phyloP scores from a whole-genome alignment of 2,113 vertebrate genomes.

The Gopherus flavomarginatus region DNA sequence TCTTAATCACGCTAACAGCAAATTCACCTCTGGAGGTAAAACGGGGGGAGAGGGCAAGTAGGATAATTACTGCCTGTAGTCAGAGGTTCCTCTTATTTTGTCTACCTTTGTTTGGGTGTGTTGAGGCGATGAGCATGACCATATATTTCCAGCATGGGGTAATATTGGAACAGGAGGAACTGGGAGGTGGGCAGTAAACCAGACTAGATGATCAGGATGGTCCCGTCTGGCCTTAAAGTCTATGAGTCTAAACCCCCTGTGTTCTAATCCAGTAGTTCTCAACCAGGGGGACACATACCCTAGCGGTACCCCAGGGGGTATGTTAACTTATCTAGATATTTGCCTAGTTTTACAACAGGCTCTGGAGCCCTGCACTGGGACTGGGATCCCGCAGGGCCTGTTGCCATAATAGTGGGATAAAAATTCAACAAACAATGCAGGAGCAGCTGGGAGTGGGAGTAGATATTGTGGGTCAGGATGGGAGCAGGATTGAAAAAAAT shows the following conservation, averaged over 20 bases:
- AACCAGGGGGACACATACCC: too few relatives aligned
- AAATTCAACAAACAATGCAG: not conserved
- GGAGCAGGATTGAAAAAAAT: not conserved
- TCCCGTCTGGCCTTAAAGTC: not conserved
- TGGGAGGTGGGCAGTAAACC: not conserved
- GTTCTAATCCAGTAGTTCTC: not conserved
- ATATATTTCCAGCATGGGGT: too few relatives aligned
- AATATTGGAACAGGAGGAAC: not conserved
- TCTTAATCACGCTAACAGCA: not conserved
- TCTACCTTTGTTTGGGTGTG: not conserved
- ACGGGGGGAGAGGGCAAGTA: not conserved
- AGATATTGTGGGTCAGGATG: not conserved
- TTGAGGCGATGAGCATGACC: not conserved
- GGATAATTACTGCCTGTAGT: not conserved
- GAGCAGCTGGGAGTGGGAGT: not conserved
- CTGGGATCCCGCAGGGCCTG: not conserved
- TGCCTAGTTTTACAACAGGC: not conserved
- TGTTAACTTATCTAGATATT: not conserved
- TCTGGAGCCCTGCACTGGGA: not conserved
- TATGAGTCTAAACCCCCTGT: too few relatives aligned
- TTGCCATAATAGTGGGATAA: not conserved
- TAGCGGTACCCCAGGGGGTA: too few relatives aligned
- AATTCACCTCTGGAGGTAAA: not conserved
- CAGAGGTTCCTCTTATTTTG: not conserved
- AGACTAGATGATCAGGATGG: not conserved